These are phyloP conservation scores for Circaetus cinerascens DNA, from an alignment of 2,113 vertebrate species.

Conservation along the genomic window DNA sequence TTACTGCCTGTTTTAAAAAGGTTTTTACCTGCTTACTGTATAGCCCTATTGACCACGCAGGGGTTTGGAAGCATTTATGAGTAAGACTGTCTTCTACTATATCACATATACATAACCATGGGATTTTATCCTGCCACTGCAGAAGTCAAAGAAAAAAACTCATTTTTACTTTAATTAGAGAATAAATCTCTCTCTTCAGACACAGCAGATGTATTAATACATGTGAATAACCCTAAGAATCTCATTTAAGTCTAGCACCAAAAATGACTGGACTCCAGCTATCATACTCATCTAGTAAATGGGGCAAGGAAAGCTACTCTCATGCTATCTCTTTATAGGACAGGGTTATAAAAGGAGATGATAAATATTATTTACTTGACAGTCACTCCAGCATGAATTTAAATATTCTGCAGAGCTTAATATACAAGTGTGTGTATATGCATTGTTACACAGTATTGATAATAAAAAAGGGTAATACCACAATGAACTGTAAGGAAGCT, in stretches of 20 bases:
- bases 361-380: conserved; percentile 3
- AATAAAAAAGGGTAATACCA: neutral
- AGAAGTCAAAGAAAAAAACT: neutral
- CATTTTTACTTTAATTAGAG: neutral
- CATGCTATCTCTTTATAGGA: neutral
- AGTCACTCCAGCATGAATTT: neutral
- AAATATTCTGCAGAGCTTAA: neutral
- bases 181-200: neutral
- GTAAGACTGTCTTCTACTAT: neutral
- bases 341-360: neutral
- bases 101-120: neutral
- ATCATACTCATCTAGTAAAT: neutral
- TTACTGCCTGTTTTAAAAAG: neutral
- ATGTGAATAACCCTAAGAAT: neutral
- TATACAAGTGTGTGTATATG: neutral
- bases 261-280: neutral
- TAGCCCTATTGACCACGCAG: neutral
- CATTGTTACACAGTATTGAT: neutral
- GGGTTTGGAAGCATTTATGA: neutral
- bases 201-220: neutral
- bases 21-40: neutral
- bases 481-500: neutral
- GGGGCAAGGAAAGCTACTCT: neutral
- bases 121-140: neutral
- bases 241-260: neutral